Evolutionary conservation across 2,888 invertebrate genomes (phyloP), one percentile per base, ranked within the genome.

Genomic region (Tipula unca): DNA sequence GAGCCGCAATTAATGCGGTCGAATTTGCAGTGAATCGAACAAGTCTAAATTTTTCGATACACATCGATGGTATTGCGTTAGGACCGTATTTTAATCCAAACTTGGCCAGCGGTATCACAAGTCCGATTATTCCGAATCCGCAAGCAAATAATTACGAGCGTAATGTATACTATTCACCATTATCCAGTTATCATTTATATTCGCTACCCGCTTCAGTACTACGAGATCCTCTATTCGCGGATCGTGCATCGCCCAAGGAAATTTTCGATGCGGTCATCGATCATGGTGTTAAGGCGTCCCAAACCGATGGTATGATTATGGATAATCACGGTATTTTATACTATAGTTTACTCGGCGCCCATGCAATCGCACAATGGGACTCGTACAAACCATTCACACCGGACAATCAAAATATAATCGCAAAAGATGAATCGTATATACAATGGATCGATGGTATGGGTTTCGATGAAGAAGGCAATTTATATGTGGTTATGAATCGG

Each of bases 291-390:
- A 95, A 95, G 89, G 89, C 92, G 0, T 95, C 95, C 0, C 94
- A 95, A 89, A 93, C 94, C 0, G 95, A 94, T 88, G 95, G 95
- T 0, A 95, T 96, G 94, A 92, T 93, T 86, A 95, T 95, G 94
- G 95, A 95, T 87, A 93, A 94, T 17, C 90, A 91, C 20, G 95
- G 95, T 1, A 89, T 93, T 4, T 91, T 96, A 10, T 95, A 94
- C 90, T 95, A 93, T 89, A 95, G 95, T 82, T 91, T 95, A 32
- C 89, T 95, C 86, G 93, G 93, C 85, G 93, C 94, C 88, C 94
- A 94, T 87, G 94, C 94, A 29, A 93, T 96, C 85, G 93, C 93
- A 14, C 93, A 92, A 90, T 95, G 95, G 95, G 94, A 95, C 89
- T 93, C 93, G 0, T 92, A 92, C 32, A 89, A 91, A 29, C 91